Base-by-base conservation (phyloP, 2,113 vertebrate species). In the Ceuthmochares aereus region DNA sequence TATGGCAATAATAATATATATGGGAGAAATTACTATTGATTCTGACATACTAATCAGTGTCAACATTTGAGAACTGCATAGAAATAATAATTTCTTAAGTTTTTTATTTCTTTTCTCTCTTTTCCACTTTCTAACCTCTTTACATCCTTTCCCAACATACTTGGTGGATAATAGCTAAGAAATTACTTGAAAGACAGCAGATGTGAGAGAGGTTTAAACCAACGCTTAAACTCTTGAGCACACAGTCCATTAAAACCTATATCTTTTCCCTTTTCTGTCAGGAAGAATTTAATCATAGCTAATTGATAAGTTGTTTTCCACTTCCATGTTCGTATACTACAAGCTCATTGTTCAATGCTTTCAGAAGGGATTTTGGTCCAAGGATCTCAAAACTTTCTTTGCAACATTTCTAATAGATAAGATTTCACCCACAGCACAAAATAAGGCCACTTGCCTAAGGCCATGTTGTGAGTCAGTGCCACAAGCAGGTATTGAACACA, bases 1-100 rank as follows among this genome's bases (percentile, higher is more conserved):
- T 75, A 21, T 47, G 32, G 79, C 58, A 78, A 47, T 85, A 84
- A 47, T 59, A 72, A 73, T 85, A 59, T 72, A 52, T 68, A 36
- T 36, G 34, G 30, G 54, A 76, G 75, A 78, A 87, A 85, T 90
- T 69, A 40, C 59, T 94, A 51, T 84, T 78, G 79, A 74, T 96
- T 90, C 49, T 36, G 51, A 72, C 17, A 58, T 68, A 22, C 32
- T 90, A 84, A 76, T 93, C 80, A 88, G 60, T 75, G 29, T 70
- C 56, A 74, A 51, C 30, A 37, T 89, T 91, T 82, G 55, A 30
- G 17, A 85, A 64, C 23, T 63, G 40, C 60, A 40, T 45, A 69
- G 70, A 73, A 82, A 42, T n/a, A 58, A 70, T 54, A 67, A 73
- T 78, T 73, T 63, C 25, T 49, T 36, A 7, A 1, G 1, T 14